Conservation (phyloP, 2,113 vertebrate genomes). For the Indri indri region DNA sequence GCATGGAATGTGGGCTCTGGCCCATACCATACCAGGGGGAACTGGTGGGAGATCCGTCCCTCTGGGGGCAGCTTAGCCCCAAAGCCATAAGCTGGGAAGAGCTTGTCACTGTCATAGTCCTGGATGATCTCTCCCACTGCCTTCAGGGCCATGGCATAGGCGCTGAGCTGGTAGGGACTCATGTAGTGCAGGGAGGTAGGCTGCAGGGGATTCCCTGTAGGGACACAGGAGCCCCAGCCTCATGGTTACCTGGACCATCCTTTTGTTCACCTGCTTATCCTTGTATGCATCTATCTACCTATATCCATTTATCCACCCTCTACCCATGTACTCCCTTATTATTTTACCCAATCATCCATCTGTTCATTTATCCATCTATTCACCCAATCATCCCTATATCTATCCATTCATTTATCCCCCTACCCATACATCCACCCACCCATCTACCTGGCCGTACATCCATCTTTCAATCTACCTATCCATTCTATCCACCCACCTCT, state of each 20-base stretch:
- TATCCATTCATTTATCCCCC: background rate
- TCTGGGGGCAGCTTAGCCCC: conserved; percentile 98
- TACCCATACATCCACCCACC: background rate
- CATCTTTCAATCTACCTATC: background rate
- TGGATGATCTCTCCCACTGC: conserved; percentile 99
- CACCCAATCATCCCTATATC: background rate
- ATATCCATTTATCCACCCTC: background rate
- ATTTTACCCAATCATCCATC: background rate
- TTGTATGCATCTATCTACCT: background rate
- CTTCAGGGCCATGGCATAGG: conserved; percentile 98
- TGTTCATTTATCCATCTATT: background rate
- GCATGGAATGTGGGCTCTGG: background rate
- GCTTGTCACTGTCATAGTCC: conserved; percentile 99
- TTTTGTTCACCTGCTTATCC: background rate
- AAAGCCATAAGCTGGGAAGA: conserved; percentile 98
- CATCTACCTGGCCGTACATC: background rate
- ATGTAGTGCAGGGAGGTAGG: conserved; percentile 98
- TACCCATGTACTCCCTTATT: background rate
- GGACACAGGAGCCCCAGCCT: conserved; percentile 38
- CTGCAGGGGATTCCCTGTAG: conserved; percentile 94
- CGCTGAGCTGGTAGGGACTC: conserved; percentile 98
- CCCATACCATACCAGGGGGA: conserved; percentile 90
- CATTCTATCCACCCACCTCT: background rate
- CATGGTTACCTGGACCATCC: background rate
- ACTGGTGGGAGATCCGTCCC: conserved; percentile 96